These are phyloP conservation scores for Pammene aurita DNA, from an alignment of 2,888 invertebrate genomes.

Conservation along the genomic window DNA sequence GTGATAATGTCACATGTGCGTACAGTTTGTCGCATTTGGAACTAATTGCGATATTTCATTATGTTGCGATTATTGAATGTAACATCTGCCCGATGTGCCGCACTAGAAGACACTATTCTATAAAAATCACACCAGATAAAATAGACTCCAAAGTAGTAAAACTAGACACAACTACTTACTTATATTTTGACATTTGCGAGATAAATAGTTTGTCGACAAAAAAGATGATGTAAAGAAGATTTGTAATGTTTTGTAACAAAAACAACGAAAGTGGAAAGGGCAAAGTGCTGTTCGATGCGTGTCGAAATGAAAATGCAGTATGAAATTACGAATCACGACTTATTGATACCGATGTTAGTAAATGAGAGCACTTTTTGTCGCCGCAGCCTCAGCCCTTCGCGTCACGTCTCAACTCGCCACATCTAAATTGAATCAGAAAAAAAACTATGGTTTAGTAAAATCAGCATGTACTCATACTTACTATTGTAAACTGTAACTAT, in stretches of 20 bases:
- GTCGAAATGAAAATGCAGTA: conserved; percentile 77
- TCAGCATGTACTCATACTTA: conserved; percentile 43
- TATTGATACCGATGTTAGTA: conserved; percentile 72
- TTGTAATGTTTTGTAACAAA: conserved; percentile 52
- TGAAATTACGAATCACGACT: conserved; percentile 82
- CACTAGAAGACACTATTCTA: conserved; percentile 8
- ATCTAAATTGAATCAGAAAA: conserved; percentile 58
- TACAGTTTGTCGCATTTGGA: conserved; percentile 77
- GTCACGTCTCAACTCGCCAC: conserved; percentile 67
- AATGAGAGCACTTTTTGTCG: conserved; percentile 77
- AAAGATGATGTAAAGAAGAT: conserved; percentile 24
- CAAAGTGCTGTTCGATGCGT: conserved; percentile 72
- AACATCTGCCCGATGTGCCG: conserved; percentile 70
- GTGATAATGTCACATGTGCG: conserved; percentile 80
- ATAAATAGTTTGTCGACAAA: background rate
- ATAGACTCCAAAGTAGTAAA: background rate
- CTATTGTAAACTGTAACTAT: conserved; percentile 39
- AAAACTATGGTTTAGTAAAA: conserved; percentile 13
- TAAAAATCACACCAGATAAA: background rate
- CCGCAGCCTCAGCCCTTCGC: conserved; percentile 47
- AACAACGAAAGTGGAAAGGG: conserved; percentile 75
- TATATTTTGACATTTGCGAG: background rate
- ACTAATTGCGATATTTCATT: conserved; percentile 81
- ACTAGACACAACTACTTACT: background rate
- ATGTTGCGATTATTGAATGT: conserved; percentile 68